Base-by-base conservation (phyloP, 2,797 vertebrate species). In the Pachyuromys duprasi region DNA sequence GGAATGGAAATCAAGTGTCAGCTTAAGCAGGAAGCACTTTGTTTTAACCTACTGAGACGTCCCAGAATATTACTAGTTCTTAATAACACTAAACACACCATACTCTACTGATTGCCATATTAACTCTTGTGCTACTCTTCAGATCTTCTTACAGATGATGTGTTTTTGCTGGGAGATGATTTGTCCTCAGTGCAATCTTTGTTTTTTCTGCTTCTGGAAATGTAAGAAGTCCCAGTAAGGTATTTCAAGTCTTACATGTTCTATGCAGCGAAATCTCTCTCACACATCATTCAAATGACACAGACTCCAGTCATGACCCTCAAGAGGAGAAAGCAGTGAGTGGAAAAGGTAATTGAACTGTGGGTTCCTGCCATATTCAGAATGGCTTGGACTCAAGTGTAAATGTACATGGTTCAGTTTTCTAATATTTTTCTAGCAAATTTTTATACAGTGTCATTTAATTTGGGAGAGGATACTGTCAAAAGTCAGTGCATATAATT, bases 201-300 rank as follows among this genome's bases (percentile, higher is more conserved):
- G 33, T 24, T 33, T 60, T 49, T 33, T 80, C 20, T 36, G 20
- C 55, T 80, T 33, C 33, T 60, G n/a, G 33, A 79, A 79, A 55
- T 55, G 17, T 31, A 55, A 55, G 20, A 60, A 60, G n/a, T n/a
- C 55, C 20, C 60, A n/a, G 20, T 36, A 33, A 60, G 33, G 18
- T 80, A 57, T 55, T n/a, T 57, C 33, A 80, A 24, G 9, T 57
- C 53, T 55, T 80, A 57, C 20, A n/a, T 36, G 31, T 45, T 78
- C 20, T 18, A n/a, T n/a, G 99, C 98, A 99, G 99, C 98, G 99
- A 99, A 98, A 99, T 99, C 79, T 99, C 99, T 98, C 99, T 99
- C 98, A 99, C 99, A 98, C 99, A 99, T 98, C 99, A 99, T 98
- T 99, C 99, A 97, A 99, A 99, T 98, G 99, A 99, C 98, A 99